Evolutionary conservation across 2,113 vertebrate species (phyloP), one percentile per base, ranked within the genome.

Genomic region (Cololabis saira): DNA sequence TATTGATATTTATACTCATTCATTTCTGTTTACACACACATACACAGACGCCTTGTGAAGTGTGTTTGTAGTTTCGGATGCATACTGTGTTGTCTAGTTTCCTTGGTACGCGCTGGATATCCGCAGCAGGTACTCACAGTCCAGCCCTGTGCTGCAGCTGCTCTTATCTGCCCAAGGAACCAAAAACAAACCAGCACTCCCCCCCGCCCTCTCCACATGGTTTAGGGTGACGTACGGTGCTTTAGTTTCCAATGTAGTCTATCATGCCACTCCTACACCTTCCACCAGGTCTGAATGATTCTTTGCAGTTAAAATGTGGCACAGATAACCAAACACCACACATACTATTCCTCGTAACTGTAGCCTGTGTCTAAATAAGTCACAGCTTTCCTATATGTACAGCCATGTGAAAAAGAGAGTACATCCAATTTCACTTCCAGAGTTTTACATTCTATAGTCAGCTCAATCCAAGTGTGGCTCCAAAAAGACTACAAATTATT

Each of bases 111-210:
- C 24, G 2, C 24, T 27, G 24, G 30, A 63, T 83, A 80, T 78
- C 70, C 73, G 51, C 48, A 24, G 51, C 59, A 76, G 49, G 67
- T 67, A 61, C 62, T 45, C 65, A 33, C n/a, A 37, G 8, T 19
- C 67, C 80, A 67, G 65, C 78, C 69, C 58, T 81, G 79, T 80
- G 72, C 71, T 57, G 67, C 76, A 76, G 67, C 71, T 75, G 80
- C 69, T 85, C 81, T 86, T 88, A 89, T 87, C 87, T 73, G 71
- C 67, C 79, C 57, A 65, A 49, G 57, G 19, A 74, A 75, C 24
- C 59, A 61, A 67, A 80, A 82, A 87, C 74, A 87, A 83, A 82
- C 74, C 48, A 22, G 11, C 51, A 18, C 60, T 33, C 59, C 24
- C 24, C 70, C 52, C 24, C 75, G 9, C 78, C 47, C 30, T 27